Evolutionary conservation across 2,888 invertebrate genomes (phyloP).

Genomic region (Acanthococcus lagerstroemiae): DNA sequence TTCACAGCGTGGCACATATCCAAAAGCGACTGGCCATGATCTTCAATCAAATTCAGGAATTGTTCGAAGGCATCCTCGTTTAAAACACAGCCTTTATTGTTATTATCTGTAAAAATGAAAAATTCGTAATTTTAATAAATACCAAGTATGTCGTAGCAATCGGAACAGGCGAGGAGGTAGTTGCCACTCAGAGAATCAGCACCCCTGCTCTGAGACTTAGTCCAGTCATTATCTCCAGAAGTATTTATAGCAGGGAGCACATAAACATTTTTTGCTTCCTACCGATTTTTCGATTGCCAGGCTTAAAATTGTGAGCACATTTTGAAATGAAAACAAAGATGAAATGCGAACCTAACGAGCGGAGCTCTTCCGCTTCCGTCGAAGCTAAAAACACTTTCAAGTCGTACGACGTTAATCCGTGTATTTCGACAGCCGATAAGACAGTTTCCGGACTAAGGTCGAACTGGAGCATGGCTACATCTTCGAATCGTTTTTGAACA

Average conservation of each 20-base stretch:
- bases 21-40: background rate
- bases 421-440: background rate
- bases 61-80: slow-evolving; percentile 6
- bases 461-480: background rate
- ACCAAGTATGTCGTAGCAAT: background rate
- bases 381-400: too few relatives aligned
- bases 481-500: background rate
- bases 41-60: background rate
- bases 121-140: background rate
- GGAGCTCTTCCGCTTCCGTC: too few relatives aligned
- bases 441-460: background rate
- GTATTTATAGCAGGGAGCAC: too few relatives aligned
- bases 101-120: background rate
- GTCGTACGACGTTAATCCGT: slow-evolving; percentile 4
- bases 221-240: too few relatives aligned
- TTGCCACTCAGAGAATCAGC: too few relatives aligned
- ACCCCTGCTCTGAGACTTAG: too few relatives aligned
- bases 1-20: background rate
- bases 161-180: background rate
- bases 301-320: too few relatives aligned
- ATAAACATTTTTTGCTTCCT: too few relatives aligned
- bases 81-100: background rate
- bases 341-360: too few relatives aligned
- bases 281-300: too few relatives aligned
- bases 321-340: too few relatives aligned